Evolutionary conservation across 2,113 vertebrate genomes (phyloP), one percentile per base, ranked within the genome.

Genomic region (Galemys pyrenaicus): DNA sequence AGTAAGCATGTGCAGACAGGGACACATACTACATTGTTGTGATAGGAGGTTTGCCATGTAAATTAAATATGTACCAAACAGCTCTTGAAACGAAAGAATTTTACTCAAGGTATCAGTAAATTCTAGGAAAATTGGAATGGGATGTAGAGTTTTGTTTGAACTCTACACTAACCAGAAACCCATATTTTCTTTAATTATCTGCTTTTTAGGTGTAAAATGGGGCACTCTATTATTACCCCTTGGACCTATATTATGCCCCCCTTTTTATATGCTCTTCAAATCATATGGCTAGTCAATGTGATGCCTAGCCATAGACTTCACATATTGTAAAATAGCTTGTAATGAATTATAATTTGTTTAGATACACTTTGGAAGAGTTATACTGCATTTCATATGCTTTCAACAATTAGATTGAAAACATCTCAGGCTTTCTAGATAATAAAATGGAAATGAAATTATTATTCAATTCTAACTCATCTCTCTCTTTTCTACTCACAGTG

Each of bases 61-160:
- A 84, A 92, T 20, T 84, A 95, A 94, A 62, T 24, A 41, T 71
- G 46, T n/a, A 3, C 68, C 7, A 10, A 94, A 17, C 60, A 96
- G 91, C 95, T 87, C 74, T 83, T 22, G 22, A n/a, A 83, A 62
- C 41, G 81, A 67, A 32, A 84, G 28, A 0, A 54, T 86, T 81
- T 73, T n/a, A 90, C 19, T 92, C 15, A 93, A 96, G 95, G 83
- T 56, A 11, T 67, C 86, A 84, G 15, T 51, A 89, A 92, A 3
- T 87, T n/a, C 49, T 96, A 84, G 26, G 28, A 73, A 96, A 96
- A 96, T 62, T 15, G 3, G 41, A 82, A 44, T 28, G 30, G 94
- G 2, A n/a, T 71, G 82, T 92, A 20, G 3, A 62, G 10, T 81
- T 95, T 94, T 94, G 32, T 70, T 9, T 74, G 44, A 85, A 54